These are phyloP conservation scores for Euglossa dilemma DNA, from an alignment of 1,140 invertebrate species.

Conservation along the genomic window DNA sequence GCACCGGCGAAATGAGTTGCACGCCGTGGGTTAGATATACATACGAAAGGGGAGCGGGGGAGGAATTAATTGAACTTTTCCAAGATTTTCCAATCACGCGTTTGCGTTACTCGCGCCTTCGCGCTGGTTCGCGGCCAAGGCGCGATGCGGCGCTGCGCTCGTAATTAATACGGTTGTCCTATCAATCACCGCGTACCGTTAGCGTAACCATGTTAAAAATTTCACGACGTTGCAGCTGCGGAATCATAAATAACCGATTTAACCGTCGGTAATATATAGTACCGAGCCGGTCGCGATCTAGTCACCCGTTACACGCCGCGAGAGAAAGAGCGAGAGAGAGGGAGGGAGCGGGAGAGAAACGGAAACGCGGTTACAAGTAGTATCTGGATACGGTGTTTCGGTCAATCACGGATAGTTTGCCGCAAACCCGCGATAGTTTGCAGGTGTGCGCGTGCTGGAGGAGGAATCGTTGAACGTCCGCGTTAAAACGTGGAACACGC, in stretches of 20 bases:
- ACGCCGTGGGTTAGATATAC: no score
- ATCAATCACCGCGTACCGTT: constrained; percentile 36
- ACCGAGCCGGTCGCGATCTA: not conserved
- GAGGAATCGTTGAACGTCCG: constrained; percentile 14
- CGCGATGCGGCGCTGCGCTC: not conserved
- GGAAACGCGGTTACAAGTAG: not conserved
- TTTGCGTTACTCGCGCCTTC: not conserved
- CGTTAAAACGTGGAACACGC: not conserved
- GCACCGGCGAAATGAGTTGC: not conserved
- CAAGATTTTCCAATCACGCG: not conserved
- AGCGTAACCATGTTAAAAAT: constrained; percentile 18
- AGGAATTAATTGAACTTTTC: constrained; percentile 7
- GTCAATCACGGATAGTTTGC: not conserved
- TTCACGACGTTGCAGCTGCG: constrained; percentile 7
- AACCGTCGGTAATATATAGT: not conserved
- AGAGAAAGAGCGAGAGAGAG: not conserved
- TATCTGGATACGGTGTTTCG: constrained; percentile 4
- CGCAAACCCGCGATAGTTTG: not conserved
- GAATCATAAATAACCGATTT: constrained; percentile 38
- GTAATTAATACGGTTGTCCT: constrained; percentile 32
- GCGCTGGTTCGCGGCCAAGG: not conserved
- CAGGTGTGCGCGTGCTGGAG: not conserved
- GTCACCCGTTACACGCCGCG: not conserved
- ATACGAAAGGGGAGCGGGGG: not conserved
- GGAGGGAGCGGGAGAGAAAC: not conserved